A percentile compares a stretch with the other conserved stretches of the same genome.
These are phyloP conservation scores for Baryphthengus martii DNA, from an alignment of 2,113 vertebrate species.

Conservation along the genomic window DNA sequence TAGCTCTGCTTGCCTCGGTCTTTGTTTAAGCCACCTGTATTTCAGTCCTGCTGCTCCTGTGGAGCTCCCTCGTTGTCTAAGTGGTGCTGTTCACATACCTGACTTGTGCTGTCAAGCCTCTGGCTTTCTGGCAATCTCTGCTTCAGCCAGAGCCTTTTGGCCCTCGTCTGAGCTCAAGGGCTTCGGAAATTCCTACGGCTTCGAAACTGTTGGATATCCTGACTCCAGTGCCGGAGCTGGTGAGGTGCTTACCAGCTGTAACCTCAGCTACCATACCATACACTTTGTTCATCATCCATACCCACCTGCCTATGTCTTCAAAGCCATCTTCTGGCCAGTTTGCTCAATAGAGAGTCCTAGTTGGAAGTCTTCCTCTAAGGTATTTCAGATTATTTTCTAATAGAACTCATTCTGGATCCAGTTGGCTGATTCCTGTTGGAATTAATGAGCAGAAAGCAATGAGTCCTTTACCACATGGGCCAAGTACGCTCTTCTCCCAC, in stretches of 20 bases:
- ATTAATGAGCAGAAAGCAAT: neutral
- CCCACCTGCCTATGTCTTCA: neutral
- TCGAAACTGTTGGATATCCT: neutral
- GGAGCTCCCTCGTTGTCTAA: neutral
- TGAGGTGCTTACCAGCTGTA: neutral
- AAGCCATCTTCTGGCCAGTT: neutral
- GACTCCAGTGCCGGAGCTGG: neutral
- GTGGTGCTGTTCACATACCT: neutral
- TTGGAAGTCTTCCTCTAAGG: neutral
- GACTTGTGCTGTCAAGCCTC: neutral
- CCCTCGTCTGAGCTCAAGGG: neutral
- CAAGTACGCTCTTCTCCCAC: neutral
- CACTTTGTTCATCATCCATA: neutral
- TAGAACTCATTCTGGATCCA: neutral
- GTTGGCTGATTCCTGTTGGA: neutral
- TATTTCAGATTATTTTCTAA: neutral
- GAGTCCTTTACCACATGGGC: neutral
- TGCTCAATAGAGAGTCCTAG: neutral
- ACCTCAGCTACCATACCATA: neutral
- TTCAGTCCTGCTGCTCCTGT: neutral
- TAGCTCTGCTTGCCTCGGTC: neutral
- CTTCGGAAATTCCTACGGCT: neutral
- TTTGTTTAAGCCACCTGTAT: neutral
- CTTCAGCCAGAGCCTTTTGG: neutral
- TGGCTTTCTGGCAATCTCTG: neutral